These are phyloP conservation scores for Papilio demoleus DNA, from an alignment of 2,888 invertebrate species.

Conservation along the genomic window DNA sequence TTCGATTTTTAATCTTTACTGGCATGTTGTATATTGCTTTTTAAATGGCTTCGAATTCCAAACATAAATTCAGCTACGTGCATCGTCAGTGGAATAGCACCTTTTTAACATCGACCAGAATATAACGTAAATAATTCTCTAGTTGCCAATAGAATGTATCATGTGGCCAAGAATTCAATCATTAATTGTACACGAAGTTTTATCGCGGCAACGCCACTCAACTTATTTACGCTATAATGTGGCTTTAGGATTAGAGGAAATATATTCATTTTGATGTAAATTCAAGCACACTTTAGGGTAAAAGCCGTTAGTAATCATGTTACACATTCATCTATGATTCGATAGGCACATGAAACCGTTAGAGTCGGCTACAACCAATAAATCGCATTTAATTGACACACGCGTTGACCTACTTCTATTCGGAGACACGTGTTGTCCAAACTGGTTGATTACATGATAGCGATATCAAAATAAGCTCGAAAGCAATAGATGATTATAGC, in stretches of 20 bases:
- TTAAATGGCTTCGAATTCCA: background rate
- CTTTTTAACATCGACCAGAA: too few species aligned
- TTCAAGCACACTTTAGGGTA: background rate
- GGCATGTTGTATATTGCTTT: background rate
- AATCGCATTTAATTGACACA: conserved; percentile 25
- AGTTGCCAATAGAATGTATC: too few species aligned
- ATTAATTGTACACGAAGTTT: too few species aligned
- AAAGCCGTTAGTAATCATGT: background rate
- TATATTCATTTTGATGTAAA: background rate
- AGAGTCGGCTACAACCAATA: conserved; percentile 19
- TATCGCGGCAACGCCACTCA: too few species aligned
- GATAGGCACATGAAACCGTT: conserved; percentile 24
- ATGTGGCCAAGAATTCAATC: too few species aligned
- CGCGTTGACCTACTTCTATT: conserved; percentile 11
- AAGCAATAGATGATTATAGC: too few species aligned
- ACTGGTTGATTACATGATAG: background rate
- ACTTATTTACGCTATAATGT: too few species aligned
- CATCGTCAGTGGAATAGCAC: background rate
- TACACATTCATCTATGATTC: conserved; percentile 2
- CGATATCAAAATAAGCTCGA: background rate
- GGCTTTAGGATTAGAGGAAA: background rate
- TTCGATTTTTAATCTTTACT: background rate
- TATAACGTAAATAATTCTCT: too few species aligned
- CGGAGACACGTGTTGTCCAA: conserved; percentile 13
- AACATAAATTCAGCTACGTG: background rate